Evolutionary conservation across 2,113 vertebrate genomes (phyloP), one percentile per base, ranked within the genome.

Genomic region (Prinia subflava): DNA sequence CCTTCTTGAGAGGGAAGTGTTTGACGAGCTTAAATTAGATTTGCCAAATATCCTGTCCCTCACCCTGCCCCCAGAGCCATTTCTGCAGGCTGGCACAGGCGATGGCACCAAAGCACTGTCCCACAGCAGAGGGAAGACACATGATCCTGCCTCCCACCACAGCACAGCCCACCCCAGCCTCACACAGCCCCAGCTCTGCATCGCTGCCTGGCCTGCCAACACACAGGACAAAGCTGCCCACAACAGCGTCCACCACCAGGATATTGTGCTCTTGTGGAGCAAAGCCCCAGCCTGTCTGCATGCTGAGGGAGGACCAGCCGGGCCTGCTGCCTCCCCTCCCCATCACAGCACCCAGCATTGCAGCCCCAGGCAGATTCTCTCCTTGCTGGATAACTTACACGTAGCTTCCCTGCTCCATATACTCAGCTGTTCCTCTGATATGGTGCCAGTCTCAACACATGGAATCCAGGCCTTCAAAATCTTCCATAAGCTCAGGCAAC

Each of bases 341-440:
- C 63, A 8, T 44, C 42, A 2, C 92, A 60, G 63, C 25, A 7
- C 62, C 74, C 87, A 44, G 71, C 35, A 53, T 76, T 37, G 63
- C 88, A 92, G 93, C 93, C 93, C 90, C 79, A 91, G 93, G 90
- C 73, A 0, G 71, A 96, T 94, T 95, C 76, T 80, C 75, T 91
- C 79, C 83, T 65, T 6, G 9, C 85, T 83, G 83, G 64, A 78
- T 92, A 64, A 88, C 85, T 93, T 70, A 67, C 57, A 70, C 37
- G 67, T 70, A 90, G 73, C 76, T 93, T 94, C 82, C 90, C 82
- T 86, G 90, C 92, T 95, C 92, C 88, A n/a, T 96, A 85, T 93
- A 93, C 83, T 95, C 96, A 97, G 93, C 93, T 97, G 95, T 93
- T 96, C 92, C 90, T 68, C 85, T 96, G 94, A 86, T 92, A 94